phyloP scores from a whole-genome alignment of 2,888 invertebrate species.

The Nomada ferruginata region DNA sequence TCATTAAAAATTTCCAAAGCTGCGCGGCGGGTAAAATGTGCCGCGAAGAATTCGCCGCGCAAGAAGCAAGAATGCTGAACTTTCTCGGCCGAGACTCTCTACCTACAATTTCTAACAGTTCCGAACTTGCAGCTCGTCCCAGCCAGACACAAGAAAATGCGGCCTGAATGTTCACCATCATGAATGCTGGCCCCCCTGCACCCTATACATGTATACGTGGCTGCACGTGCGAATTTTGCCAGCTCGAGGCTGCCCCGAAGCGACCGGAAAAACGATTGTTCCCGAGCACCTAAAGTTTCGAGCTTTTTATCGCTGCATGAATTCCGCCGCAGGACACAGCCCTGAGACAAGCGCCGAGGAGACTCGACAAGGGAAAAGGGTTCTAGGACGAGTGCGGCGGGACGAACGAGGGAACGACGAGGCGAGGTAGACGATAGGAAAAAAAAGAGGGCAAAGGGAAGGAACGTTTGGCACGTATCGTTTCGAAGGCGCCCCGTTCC shows the following conservation, averaged over 20 bases:
- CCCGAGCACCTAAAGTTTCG: slow-evolving; percentile 56
- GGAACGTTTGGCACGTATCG: slow-evolving; percentile 45
- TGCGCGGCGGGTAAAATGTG: background rate
- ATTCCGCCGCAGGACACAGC: slow-evolving; percentile 55
- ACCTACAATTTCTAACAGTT: slow-evolving; percentile 52
- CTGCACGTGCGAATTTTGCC: slow-evolving; percentile 42
- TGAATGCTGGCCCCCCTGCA: slow-evolving; percentile 38
- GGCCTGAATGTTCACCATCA: slow-evolving; percentile 38
- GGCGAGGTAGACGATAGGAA: background rate
- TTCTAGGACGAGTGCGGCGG: background rate
- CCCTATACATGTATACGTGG: slow-evolving; percentile 42
- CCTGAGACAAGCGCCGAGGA: slow-evolving; percentile 39
- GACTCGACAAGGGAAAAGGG: background rate
- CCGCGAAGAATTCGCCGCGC: slow-evolving; percentile 4
- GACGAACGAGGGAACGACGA: background rate
- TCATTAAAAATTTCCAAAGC: slow-evolving; percentile 52
- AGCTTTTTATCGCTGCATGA: slow-evolving; percentile 65
- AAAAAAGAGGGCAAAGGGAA: slow-evolving; percentile 16
- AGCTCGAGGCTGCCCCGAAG: slow-evolving; percentile 46
- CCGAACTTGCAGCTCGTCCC: slow-evolving; percentile 57
- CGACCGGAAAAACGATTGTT: slow-evolving; percentile 68
- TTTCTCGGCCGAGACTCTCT: slow-evolving; percentile 48
- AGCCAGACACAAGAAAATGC: slow-evolving; percentile 54
- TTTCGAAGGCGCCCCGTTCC: slow-evolving; percentile 46
- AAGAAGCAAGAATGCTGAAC: slow-evolving; percentile 40